Percentiles rank a stretch among this genome's conserved stretches.
phyloP scores from a whole-genome alignment of 2,113 vertebrate genomes.

The Alectura lathami region DNA sequence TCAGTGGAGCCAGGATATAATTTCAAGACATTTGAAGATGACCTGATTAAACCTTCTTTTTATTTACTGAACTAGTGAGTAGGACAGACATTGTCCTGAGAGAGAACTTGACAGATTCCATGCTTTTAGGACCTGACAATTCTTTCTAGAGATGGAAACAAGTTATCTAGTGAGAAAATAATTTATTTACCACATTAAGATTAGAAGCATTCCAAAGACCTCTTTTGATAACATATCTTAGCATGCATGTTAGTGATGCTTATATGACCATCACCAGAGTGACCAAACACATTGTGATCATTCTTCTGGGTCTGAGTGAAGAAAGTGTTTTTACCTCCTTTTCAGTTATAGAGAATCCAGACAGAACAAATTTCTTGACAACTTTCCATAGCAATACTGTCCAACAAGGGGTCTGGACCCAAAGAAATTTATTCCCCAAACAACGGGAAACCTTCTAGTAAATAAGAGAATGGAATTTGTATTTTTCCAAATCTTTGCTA shows the following conservation, averaged over 20 bases:
- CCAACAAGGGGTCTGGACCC: not conserved
- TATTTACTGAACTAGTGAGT: not conserved
- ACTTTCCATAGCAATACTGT: not conserved
- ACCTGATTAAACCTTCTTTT: conserved; percentile 13
- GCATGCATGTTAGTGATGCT: not conserved
- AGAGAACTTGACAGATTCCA: not conserved
- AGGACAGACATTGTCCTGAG: not conserved
- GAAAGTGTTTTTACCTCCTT: not conserved
- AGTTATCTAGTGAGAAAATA: not conserved
- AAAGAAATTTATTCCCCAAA: not conserved
- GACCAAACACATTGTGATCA: not conserved
- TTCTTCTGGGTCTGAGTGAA: not conserved
- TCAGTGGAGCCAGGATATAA: not conserved
- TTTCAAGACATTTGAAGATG: not conserved
- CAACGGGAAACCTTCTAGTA: not conserved
- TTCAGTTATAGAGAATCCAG: not conserved
- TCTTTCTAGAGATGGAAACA: not conserved
- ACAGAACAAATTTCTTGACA: not conserved
- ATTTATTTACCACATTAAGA: not conserved
- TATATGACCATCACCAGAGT: not conserved
- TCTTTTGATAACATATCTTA: not conserved
- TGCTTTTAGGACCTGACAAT: not conserved
- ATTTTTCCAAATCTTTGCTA: not conserved
- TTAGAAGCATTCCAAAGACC: not conserved
- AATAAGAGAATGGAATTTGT: not conserved